Evolutionary conservation across 2,797 vertebrate species (phyloP), one percentile per base, ranked within the genome.

Genomic region (Acrossocheilus fasciatus): DNA sequence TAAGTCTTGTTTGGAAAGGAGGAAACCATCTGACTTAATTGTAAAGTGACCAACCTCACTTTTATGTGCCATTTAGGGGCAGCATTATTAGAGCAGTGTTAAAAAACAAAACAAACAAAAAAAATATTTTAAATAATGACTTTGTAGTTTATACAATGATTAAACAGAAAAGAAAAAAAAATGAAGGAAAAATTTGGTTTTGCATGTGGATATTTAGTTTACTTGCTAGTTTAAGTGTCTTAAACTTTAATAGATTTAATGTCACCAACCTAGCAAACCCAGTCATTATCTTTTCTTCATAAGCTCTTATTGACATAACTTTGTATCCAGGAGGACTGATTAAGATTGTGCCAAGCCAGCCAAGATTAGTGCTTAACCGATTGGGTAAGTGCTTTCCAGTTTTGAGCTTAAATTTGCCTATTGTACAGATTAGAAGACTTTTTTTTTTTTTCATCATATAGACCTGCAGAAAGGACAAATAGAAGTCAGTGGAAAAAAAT

Each of bases 401-500:
- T 77, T 39, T 23, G 4, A 57, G 18, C 34, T n/a, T 57, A n/a
- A 34, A 57, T 39, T 57, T 57, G 12, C 34, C 3, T 2, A 52
- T 11, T 17, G 3, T 36, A 57, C 45, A 50, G 17, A 36, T 52
- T 12, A 34, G 72, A 14, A 20, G 43, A 41, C 6, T 2, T 72
- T 41, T 23, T 1, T 39, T 20, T 18, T 36, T 45, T 47, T 26
- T 8, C 41, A 50, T 59, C 7, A 17, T 26, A 26, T n/a, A 59
- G 52, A 59, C 20, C 34, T 17, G 20, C 12, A 41, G n/a, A 81
- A 81, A 47, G 26, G 62, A 80, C 52, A 52, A 62, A 36, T 34
- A 10, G 85, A 69, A 84, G 81, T 78, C 36, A 18, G 52, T 15
- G 30, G 11, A 26, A 62, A 82, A 87, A 89, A 81, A 82, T 75